Evolutionary conservation across 2,888 invertebrate genomes (phyloP).

Genomic region (Shargacucullia verbasci): DNA sequence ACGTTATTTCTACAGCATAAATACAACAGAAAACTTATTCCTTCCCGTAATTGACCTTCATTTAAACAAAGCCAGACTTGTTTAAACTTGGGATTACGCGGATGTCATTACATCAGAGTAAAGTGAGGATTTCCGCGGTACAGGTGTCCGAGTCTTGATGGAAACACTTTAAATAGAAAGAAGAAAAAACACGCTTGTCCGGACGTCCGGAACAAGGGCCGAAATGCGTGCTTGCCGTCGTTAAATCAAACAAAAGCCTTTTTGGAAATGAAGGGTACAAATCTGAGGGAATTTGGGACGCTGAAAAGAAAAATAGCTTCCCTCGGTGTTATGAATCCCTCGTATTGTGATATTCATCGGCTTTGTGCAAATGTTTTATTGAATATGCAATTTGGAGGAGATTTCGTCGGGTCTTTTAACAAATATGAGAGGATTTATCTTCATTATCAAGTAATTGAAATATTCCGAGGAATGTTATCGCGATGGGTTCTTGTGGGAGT

Average conservation of each 20-base stretch:
- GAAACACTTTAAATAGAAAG: slow-evolving; percentile 47
- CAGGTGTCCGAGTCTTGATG: slow-evolving; percentile 50
- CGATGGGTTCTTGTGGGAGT: neutral
- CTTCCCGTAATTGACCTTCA: neutral
- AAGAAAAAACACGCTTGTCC: slow-evolving; percentile 23
- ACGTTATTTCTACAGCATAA: too few species aligned
- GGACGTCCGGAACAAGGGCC: slow-evolving; percentile 29
- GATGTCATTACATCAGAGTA: slow-evolving; percentile 33
- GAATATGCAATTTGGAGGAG: slow-evolving; percentile 29
- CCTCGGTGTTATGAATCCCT: slow-evolving; percentile 40
- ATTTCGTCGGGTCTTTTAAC: slow-evolving; percentile 1
- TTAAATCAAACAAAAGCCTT: slow-evolving; percentile 59
- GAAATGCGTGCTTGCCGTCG: slow-evolving; percentile 51
- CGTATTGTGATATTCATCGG: slow-evolving; percentile 42
- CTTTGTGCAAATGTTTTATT: slow-evolving; percentile 49
- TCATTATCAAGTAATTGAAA: slow-evolving; percentile 11
- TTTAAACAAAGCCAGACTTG: slow-evolving; percentile 31
- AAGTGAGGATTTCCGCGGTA: slow-evolving; percentile 44
- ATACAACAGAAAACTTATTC: neutral
- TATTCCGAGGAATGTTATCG: neutral
- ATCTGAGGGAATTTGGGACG: slow-evolving; percentile 32
- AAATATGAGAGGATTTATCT: slow-evolving; percentile 23
- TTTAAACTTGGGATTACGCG: slow-evolving; percentile 55
- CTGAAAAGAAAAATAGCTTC: slow-evolving; percentile 44
- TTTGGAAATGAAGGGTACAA: slow-evolving; percentile 54